These are phyloP conservation scores for Cirrhinus molitorella DNA, from an alignment of 2,797 vertebrate species.

Conservation along the genomic window DNA sequence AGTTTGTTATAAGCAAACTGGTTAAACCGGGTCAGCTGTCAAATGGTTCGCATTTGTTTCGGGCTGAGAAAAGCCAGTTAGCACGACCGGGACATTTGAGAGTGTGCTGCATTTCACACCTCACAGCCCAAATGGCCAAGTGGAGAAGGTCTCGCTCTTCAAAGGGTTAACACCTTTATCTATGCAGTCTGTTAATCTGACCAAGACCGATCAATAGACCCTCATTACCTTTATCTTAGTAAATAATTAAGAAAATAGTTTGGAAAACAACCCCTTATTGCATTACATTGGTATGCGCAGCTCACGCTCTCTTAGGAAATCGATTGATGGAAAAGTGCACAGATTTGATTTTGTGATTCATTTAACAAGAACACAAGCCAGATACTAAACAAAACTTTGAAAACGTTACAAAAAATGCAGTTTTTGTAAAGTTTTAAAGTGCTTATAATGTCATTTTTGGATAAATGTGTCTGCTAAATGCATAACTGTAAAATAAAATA, in stretches of 20 bases:
- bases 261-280: background rate
- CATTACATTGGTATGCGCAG: background rate
- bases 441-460: too few relatives aligned
- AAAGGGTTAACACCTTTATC: constrained; percentile 24
- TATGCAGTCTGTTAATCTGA: background rate
- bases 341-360: background rate
- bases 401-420: too few relatives aligned
- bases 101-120: constrained; percentile 25
- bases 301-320: background rate
- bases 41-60: constrained; percentile 31
- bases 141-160: constrained; percentile 51
- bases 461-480: background rate
- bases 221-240: background rate
- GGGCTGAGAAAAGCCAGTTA: constrained; percentile 23
- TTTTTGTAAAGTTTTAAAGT: background rate
- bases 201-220: background rate
- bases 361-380: background rate
- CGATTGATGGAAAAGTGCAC: background rate
- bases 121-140: constrained; percentile 48
- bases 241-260: constrained; percentile 21
- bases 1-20: background rate
- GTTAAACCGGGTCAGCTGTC: background rate
- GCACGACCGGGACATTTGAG: background rate
- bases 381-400: background rate
- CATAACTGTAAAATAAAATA: background rate